Percentiles rank a stretch among this genome's conserved stretches.
Conservation (phyloP, 2,888 invertebrate genomes). For the Ceriagrion tenellum region DNA sequence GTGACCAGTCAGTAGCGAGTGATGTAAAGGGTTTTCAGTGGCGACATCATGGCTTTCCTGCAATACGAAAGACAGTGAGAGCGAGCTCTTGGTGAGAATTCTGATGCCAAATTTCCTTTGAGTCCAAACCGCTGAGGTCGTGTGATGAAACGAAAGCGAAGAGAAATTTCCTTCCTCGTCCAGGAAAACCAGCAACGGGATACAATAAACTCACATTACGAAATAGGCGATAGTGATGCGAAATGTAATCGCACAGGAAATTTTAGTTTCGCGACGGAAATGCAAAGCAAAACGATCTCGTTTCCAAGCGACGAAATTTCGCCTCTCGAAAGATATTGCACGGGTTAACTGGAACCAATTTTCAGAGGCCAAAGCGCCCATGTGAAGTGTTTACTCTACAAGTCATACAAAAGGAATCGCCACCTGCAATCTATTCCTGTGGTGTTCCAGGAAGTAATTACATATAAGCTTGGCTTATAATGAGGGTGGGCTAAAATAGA, state of each 20-base stretch:
- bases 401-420: no score
- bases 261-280: background rate
- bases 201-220: background rate
- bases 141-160: background rate
- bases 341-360: no score
- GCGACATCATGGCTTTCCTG: background rate
- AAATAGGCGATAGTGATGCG: background rate
- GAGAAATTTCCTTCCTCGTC: background rate
- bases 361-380: no score
- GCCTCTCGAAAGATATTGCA: no score
- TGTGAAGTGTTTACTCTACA: no score
- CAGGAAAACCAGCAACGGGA: background rate
- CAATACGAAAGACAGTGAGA: background rate
- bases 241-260: background rate
- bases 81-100: background rate
- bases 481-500: no score
- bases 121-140: background rate
- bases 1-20: background rate
- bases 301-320: no score
- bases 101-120: background rate
- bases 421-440: no score
- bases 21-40: background rate
- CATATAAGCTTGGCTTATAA: no score
- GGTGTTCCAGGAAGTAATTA: no score
- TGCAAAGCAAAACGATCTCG: no score